Base-by-base conservation (phyloP, 2,888 invertebrate genomes). In the Ophion ventricosus region DNA sequence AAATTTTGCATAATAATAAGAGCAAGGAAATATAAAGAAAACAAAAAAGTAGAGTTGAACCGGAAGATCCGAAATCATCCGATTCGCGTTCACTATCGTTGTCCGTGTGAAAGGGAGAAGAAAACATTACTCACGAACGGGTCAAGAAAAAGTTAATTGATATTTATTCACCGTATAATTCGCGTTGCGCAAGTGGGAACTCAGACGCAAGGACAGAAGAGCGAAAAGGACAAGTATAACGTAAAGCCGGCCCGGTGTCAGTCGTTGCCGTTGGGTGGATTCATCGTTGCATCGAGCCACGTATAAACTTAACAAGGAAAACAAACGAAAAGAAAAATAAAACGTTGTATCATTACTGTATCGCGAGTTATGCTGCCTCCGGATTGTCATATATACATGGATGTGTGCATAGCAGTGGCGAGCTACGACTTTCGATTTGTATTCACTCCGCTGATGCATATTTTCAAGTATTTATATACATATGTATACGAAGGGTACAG, bases 121-220 rank as follows among this genome's bases (percentile, higher is more conserved):
- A 57, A 57, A 56, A 20, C 25, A 11, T 70, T 11, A 20, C 20
- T 40, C 35, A 20, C 17, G 20, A 59, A 14, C 57, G 72, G 29
- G 59, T 40, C n/a, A 25, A 17, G 17, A 59, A 57, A 25, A 59
- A 59, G 17, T 69, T 17, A 25, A 59, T 72, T 23, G 43, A 40
- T 59, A 59, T 72, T 72, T 57, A 35, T 72, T 72, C 20, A n/a
- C 20, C n/a, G 57, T 59, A 59, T 57, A 40, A 72, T 72, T 72
- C 11, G 72, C 59, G 59, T 59, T 72, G 59, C 72, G 72, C 59
- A 59, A 72, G 59, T 59, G 57, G 72, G 59, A 72, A 72, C 72
- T 72, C 59, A 20, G 59, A 23, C 23, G 23, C 72, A 59, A 72
- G 59, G 72, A 57, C 40, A 59, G 35, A 17, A 20, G 57, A 54